Evolutionary conservation across 1,140 invertebrate species (phyloP), one percentile per base, ranked within the genome.

Genomic region (Tetragonula clypearis): DNA sequence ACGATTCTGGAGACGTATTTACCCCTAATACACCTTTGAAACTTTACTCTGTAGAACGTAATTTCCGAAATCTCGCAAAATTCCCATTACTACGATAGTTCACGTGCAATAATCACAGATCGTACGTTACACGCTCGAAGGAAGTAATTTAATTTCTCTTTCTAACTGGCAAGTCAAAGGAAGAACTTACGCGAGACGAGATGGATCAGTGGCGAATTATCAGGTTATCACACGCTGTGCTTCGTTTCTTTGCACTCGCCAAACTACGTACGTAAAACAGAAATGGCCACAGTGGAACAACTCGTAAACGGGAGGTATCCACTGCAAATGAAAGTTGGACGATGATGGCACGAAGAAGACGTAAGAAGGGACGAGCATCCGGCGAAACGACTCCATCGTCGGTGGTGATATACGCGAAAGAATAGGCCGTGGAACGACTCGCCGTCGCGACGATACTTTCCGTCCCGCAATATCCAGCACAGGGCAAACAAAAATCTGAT

Each of bases 401-500:
- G 8, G 56, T 79, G 73, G 77, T 60, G 84, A 83, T 74, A 88
- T 77, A 84, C 76, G 78, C 60, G 73, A 41, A 26, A 69, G n/a
- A n/a, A 85, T 65, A 9, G 6, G n/a, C 30, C 55, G 19, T 9
- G 14, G 21, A 74, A 74, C 66, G 60, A 21, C 65, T 30, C 17
- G 19, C n/a, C 30, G 49, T 62, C 86, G 74, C 41, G 55, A 30
- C 14, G 72, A 71, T 19, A 75, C 80, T 82, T 86, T 87, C 81
- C 84, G 84, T 87, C 80, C 41, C 65, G 88, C 83, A 87, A 90
- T 91, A 91, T 90, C 78, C 79, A 74, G 35, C 49, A 30, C 30
- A 41, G 17, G 71, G 41, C 62, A 74, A 88, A 91, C 90, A 90
- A 91, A 91, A 91, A 85, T 91, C 81, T 89, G 90, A 92, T 90